Conservation (phyloP, 2,888 invertebrate species). For the Tineola bisselliella region DNA sequence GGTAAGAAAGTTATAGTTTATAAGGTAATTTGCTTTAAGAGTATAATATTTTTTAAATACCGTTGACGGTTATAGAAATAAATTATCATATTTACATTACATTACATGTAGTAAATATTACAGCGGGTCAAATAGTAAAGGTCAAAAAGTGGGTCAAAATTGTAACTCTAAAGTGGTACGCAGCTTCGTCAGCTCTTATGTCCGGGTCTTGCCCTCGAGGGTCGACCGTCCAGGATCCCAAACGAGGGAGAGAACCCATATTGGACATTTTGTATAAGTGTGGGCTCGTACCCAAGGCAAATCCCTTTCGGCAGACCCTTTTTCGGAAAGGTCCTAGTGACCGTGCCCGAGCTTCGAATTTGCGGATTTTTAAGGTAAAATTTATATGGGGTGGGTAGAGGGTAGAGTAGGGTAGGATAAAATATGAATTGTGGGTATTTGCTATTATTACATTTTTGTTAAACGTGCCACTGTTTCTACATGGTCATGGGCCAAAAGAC, state of each 20-base stretch:
- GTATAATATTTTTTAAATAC: too few relatives aligned
- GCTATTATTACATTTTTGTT: constrained; percentile 28
- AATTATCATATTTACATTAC: too few relatives aligned
- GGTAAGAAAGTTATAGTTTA: too few relatives aligned
- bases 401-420: constrained; percentile 20
- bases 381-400: constrained; percentile 50
- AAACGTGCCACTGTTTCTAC: not conserved
- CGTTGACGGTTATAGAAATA: too few relatives aligned
- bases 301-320: constrained; percentile 64
- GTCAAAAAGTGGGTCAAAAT: not conserved
- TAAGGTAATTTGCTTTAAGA: too few relatives aligned
- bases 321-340: constrained; percentile 50
- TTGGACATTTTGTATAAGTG: constrained; percentile 69
- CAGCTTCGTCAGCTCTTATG: constrained; percentile 33
- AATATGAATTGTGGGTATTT: constrained; percentile 23
- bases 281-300: constrained; percentile 59
- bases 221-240: constrained; percentile 19
- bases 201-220: constrained; percentile 38
- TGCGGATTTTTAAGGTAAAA: constrained; percentile 68
- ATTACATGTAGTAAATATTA: too few relatives aligned
- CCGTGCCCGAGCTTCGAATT: constrained; percentile 61
- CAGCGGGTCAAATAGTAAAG: not conserved
- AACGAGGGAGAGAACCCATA: constrained; percentile 39
- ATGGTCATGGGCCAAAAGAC: too few relatives aligned
- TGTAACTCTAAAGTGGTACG: not conserved